Evolutionary conservation across 2,797 vertebrate genomes (phyloP).

Genomic region (Dendrocincla fuliginosa): DNA sequence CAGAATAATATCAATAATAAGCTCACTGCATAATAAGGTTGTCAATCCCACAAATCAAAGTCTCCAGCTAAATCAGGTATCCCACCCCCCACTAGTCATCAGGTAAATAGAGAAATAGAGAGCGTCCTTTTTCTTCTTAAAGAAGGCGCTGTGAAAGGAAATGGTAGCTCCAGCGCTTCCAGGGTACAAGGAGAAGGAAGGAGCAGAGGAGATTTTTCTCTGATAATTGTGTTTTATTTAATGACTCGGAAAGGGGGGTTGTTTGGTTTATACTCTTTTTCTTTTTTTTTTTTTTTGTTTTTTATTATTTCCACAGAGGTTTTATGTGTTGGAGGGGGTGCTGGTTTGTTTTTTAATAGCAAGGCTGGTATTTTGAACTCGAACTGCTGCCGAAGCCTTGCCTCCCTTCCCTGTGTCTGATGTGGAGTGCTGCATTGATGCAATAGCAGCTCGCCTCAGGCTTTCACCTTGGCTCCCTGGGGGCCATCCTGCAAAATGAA

Average conservation of each 20-base stretch:
- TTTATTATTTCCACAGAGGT: background rate
- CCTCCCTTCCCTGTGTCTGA: slow-evolving; percentile 57
- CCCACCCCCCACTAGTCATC: slow-evolving; percentile 77
- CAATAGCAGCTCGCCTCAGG: slow-evolving; percentile 74
- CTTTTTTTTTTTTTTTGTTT: background rate
- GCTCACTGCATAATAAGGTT: slow-evolving; percentile 98
- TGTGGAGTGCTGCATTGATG: slow-evolving; percentile 74
- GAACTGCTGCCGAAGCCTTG: slow-evolving; percentile 5
- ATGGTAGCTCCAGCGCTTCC: background rate
- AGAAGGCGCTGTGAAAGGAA: slow-evolving; percentile 6
- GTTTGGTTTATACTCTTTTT: background rate
- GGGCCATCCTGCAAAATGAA: slow-evolving; percentile 85
- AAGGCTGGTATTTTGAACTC: slow-evolving; percentile 32
- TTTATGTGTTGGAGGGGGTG: background rate
- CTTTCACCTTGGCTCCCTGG: slow-evolving; percentile 80
- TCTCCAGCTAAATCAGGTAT: slow-evolving; percentile 84
- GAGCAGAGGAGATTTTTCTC: background rate
- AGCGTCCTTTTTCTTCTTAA: slow-evolving; percentile 51
- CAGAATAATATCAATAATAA: slow-evolving; percentile 99
- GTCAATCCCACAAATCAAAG: slow-evolving; percentile 97
- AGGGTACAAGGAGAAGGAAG: background rate
- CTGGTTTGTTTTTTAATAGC: slow-evolving; percentile 11
- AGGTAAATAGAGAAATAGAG: slow-evolving; percentile 72
- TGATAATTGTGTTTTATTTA: slow-evolving; percentile 3
- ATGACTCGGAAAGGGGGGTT: background rate